Evolutionary conservation across 2,113 vertebrate genomes (phyloP).

Genomic region (Hassar affinis): DNA sequence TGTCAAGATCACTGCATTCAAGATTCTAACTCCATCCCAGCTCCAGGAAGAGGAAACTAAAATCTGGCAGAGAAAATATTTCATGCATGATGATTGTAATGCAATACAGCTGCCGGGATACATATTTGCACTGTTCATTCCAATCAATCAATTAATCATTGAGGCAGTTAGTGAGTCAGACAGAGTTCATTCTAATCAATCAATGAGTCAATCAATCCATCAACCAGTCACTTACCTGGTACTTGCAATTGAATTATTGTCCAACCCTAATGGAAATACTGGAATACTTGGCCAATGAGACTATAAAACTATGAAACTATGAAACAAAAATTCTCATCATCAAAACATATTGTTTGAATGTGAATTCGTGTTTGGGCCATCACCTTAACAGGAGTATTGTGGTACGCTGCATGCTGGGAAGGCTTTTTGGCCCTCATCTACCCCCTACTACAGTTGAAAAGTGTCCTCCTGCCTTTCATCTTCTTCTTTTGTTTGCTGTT

Average conservation of each 20-base stretch:
- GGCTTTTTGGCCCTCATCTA: constrained; percentile 24
- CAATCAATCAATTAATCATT: background rate
- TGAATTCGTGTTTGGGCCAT: background rate
- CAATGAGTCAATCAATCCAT: background rate
- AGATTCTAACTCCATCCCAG: constrained; percentile 15
- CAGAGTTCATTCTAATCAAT: background rate
- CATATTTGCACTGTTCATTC: background rate
- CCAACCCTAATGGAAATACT: background rate
- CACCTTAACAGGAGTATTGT: background rate
- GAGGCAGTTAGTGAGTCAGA: background rate
- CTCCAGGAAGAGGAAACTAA: background rate
- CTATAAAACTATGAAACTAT: too few relatives aligned
- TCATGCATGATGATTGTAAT: background rate
- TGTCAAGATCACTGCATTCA: background rate
- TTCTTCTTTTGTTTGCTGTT: constrained; percentile 49
- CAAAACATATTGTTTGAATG: background rate
- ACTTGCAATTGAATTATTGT: background rate
- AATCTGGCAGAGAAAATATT: background rate
- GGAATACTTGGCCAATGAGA: too few relatives aligned
- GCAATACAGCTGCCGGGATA: background rate
- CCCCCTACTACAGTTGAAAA: constrained; percentile 48
- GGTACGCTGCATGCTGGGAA: constrained; percentile 36
- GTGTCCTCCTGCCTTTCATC: constrained; percentile 51
- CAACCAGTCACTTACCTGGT: background rate
- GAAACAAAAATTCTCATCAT: background rate